Evolutionary conservation across 2,797 vertebrate species (phyloP).

Genomic region (Pangasius larnaudii): DNA sequence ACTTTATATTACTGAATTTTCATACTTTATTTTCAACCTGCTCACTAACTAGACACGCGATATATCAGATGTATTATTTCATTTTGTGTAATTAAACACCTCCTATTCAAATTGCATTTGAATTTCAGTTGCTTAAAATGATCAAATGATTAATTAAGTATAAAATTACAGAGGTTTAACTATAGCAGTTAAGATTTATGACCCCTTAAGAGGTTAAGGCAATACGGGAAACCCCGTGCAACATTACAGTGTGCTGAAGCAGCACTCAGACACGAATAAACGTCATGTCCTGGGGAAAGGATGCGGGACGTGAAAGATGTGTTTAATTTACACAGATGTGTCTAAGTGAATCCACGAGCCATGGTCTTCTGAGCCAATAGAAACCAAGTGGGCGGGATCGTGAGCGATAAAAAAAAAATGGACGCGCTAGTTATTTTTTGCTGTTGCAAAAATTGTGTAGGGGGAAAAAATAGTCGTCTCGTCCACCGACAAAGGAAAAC

Average conservation of each 20-base stretch:
- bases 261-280: neutral
- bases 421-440: neutral
- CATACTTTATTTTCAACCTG: too few relatives aligned
- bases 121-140: neutral
- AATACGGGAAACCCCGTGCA: neutral
- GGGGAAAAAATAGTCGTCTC: too few relatives aligned
- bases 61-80: too few relatives aligned
- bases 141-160: neutral
- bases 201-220: neutral
- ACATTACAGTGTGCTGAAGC: neutral
- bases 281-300: neutral
- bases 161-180: neutral
- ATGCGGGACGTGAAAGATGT: neutral
- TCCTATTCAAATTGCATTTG: neutral
- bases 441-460: too few relatives aligned
- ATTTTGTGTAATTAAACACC: too few relatives aligned
- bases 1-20: neutral
- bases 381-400: neutral
- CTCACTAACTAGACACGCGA: too few relatives aligned
- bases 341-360: neutral
- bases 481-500: too few relatives aligned
- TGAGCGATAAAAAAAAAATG: neutral
- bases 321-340: neutral
- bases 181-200: neutral
- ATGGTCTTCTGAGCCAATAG: neutral